Evolutionary conservation across 1,140 invertebrate species (phyloP).

Genomic region (Leptopilina clavipes): DNA sequence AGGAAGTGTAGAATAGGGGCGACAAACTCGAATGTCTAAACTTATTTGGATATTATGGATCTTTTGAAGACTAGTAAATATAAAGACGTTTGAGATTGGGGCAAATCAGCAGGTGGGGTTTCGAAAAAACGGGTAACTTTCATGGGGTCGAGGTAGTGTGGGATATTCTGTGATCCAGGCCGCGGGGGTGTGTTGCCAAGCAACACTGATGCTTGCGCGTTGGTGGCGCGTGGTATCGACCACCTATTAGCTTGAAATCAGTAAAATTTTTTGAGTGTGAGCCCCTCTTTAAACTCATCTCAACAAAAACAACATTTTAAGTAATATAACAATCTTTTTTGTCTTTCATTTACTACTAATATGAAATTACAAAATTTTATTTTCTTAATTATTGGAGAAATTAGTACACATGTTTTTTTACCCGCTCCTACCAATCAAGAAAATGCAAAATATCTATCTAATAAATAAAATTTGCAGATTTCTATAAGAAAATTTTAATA

Average conservation of each 20-base stretch:
- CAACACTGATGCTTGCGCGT: constrained; percentile 48
- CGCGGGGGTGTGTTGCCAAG: constrained; percentile 46
- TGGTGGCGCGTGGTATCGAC: constrained; percentile 48
- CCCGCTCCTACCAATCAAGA: too few species aligned
- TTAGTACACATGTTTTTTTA: too few species aligned
- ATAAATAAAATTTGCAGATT: too few species aligned
- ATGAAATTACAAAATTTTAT: too few species aligned
- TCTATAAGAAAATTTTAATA: too few species aligned
- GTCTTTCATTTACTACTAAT: too few species aligned
- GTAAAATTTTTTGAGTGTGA: neutral
- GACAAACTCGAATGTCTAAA: neutral
- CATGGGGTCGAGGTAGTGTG: neutral
- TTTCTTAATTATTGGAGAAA: too few species aligned
- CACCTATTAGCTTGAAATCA: constrained; percentile 34
- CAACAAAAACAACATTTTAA: neutral
- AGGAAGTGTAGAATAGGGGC: neutral
- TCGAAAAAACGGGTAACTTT: neutral
- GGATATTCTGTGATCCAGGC: neutral
- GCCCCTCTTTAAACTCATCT: neutral
- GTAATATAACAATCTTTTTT: neutral
- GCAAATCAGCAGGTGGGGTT: neutral
- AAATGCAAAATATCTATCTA: too few species aligned
- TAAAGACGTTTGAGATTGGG: neutral
- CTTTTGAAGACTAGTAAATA: neutral
- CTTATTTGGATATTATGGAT: neutral